Base-by-base conservation (phyloP, 35 echinoderm and acorn worm species). In the Diadema setosum region DNA sequence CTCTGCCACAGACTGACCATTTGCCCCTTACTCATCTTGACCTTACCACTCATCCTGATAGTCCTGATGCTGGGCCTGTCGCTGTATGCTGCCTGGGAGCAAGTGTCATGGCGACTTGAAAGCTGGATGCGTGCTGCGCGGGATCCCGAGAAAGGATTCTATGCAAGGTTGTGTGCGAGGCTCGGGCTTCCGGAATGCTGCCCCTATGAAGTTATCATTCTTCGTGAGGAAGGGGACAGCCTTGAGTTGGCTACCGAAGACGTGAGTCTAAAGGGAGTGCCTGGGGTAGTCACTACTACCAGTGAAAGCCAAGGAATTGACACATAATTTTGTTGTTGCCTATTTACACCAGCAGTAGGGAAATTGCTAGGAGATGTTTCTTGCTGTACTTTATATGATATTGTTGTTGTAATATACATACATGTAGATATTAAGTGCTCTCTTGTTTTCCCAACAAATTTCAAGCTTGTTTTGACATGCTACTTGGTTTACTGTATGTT, bases 61-160 rank as follows among this genome's bases (percentile, higher is more conserved):
- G 16, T 87, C 12, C 41, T 82, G 21, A 73, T 75, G 14, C 75
- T 95, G 4, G 41, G 43, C 18, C 46, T 95, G 21, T 90, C 93
- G 0, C 29, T 81, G 30, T 95, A 91, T 81, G 52, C 88, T 15
- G 40, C 88, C 14, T 11, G 90, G 18, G 45, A 82, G 5, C 93
- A 95, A 46, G 44, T 95, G 25, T 91, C 88, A 0, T 95, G 93
- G 88, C 84, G 83, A 32, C 40, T 95, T 29, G 33, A 55, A 29
- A 44, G 57, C 15, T 95, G 93, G 93, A 65, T 65, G 49, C 41
- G 61, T 27, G 61, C 76, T 16, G 83, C 91, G 24, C 58, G 61
- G 40, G 93, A 95, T 60, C 83, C 91, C 73, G 93, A 95, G 56
- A 91, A 87, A 58, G 93, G 93, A 14, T 85, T 84, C 31, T 95